Base-by-base conservation (phyloP, 2,797 vertebrate genomes). In the Lutjanus argentimaculatus region DNA sequence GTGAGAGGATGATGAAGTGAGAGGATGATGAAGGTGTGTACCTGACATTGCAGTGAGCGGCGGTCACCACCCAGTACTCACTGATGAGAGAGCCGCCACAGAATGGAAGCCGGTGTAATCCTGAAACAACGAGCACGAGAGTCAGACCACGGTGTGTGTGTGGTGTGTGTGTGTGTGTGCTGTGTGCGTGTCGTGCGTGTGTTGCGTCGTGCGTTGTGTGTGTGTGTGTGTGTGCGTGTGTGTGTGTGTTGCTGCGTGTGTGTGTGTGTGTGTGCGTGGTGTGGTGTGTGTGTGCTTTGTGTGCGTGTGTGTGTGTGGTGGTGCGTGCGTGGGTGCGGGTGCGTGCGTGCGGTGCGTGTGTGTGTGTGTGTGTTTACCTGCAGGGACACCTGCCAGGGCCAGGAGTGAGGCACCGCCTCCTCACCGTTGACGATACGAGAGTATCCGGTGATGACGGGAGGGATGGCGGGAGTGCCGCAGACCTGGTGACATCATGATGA, bases 361-460 rank as follows among this genome's bases (percentile, higher is more conserved):
- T 25, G 13, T 66, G 36, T 19, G 22, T 75, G 21, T 11, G 61
- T 45, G 25, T 42, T 80, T 88, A 96, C 96, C 96, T 97, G 96
- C 68, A 97, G 93, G 48, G 96, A 97, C 85, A 96, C 95, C 94
- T 97, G 96, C 96, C 96, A 97, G 85, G 96, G 96, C 96, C 97
- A 97, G 80, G 97, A 97, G 80, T 96, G 94, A 3, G 96, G 94
- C 36, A 96, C 68, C 0, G 96, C 95, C 36, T 96, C 95, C 88
- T 97, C 96, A 13, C 96, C 96, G 2, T 97, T 97, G 58, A 97
- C 94, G 1, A 97, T 97, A 67, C 96, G 95, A 67, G 96, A 64
- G 25, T 96, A 96, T 0, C 96, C 95, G 0, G 77, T 94, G 67
- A 97, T 66, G 57, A 95, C 48, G 0, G 96, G 96, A 0, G 78